These are phyloP conservation scores for Pyrgilauda ruficollis DNA, from an alignment of 2,113 vertebrate genomes.

Conservation along the genomic window DNA sequence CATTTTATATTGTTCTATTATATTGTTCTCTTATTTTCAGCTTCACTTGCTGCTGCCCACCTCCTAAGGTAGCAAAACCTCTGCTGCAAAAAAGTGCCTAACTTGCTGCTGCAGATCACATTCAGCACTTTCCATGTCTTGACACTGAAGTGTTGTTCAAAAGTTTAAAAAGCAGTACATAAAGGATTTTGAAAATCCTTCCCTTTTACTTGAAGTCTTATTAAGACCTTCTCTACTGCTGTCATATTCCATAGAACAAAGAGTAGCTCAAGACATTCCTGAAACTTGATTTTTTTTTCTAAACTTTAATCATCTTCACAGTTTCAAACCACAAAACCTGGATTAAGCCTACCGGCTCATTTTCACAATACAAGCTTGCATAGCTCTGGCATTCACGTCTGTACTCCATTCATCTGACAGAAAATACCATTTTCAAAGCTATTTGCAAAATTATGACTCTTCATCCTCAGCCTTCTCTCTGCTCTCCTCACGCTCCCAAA, in stretches of 20 bases:
- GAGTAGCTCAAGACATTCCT: background rate
- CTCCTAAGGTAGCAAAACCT: background rate
- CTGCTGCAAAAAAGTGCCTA: background rate
- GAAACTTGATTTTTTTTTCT: background rate
- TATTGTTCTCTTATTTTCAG: background rate
- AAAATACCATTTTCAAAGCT: background rate
- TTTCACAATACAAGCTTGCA: background rate
- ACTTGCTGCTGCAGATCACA: background rate
- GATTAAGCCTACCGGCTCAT: background rate
- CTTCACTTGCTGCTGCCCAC: background rate
- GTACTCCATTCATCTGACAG: background rate
- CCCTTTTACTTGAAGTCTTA: background rate
- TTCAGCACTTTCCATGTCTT: background rate
- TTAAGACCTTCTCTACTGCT: background rate
- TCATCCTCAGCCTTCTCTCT: background rate
- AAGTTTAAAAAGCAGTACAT: background rate
- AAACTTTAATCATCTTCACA: background rate
- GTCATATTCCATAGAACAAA: background rate
- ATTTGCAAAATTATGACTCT: background rate
- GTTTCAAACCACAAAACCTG: slow-evolving; percentile 6
- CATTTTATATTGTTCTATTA: background rate
- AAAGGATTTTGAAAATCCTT: background rate
- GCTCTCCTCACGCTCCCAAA: background rate
- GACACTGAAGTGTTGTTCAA: background rate
- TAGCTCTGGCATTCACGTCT: background rate